Conservation (phyloP, 2,113 vertebrate genomes). For the Rallus limicola region DNA sequence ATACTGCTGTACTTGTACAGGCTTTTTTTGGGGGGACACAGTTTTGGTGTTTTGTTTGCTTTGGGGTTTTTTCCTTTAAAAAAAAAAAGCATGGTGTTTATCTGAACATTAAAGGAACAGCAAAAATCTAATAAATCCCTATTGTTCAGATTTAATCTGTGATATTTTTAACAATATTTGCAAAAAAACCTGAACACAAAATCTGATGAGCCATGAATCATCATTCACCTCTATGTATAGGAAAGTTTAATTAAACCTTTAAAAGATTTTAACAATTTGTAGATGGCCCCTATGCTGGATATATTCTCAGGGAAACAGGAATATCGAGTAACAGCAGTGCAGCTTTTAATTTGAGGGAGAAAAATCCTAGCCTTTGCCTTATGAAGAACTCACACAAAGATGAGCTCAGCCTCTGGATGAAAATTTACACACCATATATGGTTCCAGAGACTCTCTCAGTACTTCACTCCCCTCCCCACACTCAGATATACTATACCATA, state of each 20-base stretch:
- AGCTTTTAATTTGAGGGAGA: not conserved
- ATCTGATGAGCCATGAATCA: not conserved
- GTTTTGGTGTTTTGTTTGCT: not conserved
- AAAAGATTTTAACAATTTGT: not conserved
- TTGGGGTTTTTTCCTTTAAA: fast-evolving
- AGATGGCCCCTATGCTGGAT: not conserved
- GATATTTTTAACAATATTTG: not conserved
- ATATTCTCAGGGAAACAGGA: not conserved
- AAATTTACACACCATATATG: constrained; percentile 33
- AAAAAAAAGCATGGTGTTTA: not conserved
- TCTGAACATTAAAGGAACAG: not conserved
- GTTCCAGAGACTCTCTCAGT: not conserved
- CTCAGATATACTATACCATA: not conserved
- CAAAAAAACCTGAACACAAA: not conserved
- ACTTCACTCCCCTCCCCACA: not conserved
- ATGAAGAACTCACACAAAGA: not conserved
- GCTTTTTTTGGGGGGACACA: not conserved
- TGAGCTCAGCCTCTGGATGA: constrained; percentile 30
- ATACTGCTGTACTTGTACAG: not conserved
- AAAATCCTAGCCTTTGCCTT: not conserved
- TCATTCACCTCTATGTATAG: not conserved
- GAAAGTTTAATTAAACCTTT: not conserved
- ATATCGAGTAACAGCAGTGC: fast-evolving
- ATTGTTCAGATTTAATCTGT: not conserved
- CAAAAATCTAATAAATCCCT: not conserved